Evolutionary conservation across 2,888 invertebrate species (phyloP).

Genomic region (Limenitis arthemis): DNA sequence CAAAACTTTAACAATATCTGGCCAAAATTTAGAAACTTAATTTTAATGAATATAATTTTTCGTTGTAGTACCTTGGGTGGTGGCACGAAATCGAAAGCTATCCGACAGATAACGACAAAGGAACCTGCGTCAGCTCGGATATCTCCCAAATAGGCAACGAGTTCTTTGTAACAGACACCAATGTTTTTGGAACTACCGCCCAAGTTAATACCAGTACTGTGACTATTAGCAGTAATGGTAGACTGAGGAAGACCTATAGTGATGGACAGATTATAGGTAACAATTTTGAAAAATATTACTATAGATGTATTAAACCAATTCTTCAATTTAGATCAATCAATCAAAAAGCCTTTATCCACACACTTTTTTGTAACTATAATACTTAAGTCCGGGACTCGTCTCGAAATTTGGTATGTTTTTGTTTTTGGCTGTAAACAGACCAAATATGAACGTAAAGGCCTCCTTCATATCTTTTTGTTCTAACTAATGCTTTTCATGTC

Average conservation of each 20-base stretch:
- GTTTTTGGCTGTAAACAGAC: too few species aligned
- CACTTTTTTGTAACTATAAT: too few species aligned
- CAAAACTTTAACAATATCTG: background rate
- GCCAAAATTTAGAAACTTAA: too few species aligned
- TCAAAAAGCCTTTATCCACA: too few species aligned
- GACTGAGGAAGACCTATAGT: slow-evolving; percentile 34
- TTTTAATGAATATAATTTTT: background rate
- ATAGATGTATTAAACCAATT: too few species aligned
- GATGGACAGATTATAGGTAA: slow-evolving; percentile 30
- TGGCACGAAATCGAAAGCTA: slow-evolving; percentile 59
- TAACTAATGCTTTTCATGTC: too few species aligned
- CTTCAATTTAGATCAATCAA: too few species aligned
- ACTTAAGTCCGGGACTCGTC: too few species aligned
- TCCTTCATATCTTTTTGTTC: too few species aligned
- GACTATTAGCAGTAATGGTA: slow-evolving; percentile 35
- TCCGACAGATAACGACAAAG: slow-evolving; percentile 34
- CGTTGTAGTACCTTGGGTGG: slow-evolving; percentile 48
- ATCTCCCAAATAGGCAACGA: slow-evolving; percentile 31
- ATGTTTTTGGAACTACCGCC: slow-evolving; percentile 33
- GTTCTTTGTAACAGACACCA: slow-evolving; percentile 39
- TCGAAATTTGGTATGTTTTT: too few species aligned
- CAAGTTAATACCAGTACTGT: slow-evolving; percentile 34
- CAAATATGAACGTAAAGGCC: too few species aligned
- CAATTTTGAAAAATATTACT: background rate
- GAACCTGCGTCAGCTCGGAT: slow-evolving; percentile 45